Percentiles rank a stretch among this genome's conserved stretches.
These are phyloP conservation scores for Scaptomyza montana DNA, from an alignment of 1,140 invertebrate species.

Conservation along the genomic window DNA sequence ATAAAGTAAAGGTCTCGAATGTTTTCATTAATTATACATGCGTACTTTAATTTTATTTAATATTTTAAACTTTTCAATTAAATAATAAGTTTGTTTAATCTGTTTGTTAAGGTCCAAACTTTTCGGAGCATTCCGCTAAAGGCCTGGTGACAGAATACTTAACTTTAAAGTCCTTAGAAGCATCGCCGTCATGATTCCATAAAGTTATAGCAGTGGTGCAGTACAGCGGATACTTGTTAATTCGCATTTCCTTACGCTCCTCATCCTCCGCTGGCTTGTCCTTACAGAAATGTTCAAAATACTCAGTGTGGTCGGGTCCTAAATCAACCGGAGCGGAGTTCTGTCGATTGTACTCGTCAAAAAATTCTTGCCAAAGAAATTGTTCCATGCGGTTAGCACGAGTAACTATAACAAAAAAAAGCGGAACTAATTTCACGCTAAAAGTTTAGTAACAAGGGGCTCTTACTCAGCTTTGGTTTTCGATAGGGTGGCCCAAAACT, in stretches of 20 bases:
- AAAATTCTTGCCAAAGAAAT: constrained; percentile 74
- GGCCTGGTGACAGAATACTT: constrained; percentile 69
- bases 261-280: constrained; percentile 61
- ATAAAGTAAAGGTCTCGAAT: too few relatives aligned
- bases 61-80: too few relatives aligned
- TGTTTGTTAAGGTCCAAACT: constrained; percentile 56
- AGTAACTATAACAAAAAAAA: constrained; percentile 48
- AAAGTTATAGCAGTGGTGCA: constrained; percentile 70
- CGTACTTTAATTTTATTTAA: too few relatives aligned
- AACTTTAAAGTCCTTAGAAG: constrained; percentile 64
- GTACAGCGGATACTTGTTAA: constrained; percentile 73
- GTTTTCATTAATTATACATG: too few relatives aligned
- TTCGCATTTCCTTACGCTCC: constrained; percentile 53
- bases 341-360: constrained; percentile 71
- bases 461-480: constrained; percentile 58
- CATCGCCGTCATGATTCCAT: constrained; percentile 72
- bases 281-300: constrained; percentile 75
- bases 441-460: background rate
- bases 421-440: background rate
- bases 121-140: constrained; percentile 65
- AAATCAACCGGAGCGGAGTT: constrained; percentile 2
- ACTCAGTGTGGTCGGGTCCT: constrained; percentile 57
- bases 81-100: too few relatives aligned
- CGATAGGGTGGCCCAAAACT: constrained; percentile 59
- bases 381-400: constrained; percentile 62